phyloP scores from a whole-genome alignment of 2,797 vertebrate genomes.

The Anniella stebbinsi region DNA sequence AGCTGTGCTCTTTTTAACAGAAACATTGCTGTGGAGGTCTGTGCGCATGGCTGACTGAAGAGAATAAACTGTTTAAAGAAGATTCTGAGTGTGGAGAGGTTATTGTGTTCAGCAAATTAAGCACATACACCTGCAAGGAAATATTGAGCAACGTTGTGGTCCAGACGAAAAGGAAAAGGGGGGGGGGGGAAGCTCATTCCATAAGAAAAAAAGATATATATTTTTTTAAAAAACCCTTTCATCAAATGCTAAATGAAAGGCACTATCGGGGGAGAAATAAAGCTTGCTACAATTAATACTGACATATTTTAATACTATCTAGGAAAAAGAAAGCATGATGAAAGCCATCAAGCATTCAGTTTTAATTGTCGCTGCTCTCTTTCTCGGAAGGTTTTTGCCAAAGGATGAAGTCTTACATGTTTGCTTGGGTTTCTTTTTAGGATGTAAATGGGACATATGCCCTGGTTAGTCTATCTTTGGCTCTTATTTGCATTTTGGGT shows the following conservation, averaged over 20 bases:
- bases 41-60: slow-evolving; percentile 20
- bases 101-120: rapidly evolving
- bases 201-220: background rate
- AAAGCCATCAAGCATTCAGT: background rate
- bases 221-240: slow-evolving; percentile 14
- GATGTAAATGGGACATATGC: background rate
- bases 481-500: background rate
- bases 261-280: background rate
- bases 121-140: background rate
- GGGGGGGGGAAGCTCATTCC: background rate
- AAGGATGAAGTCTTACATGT: rapidly evolving
- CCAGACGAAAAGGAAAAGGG: background rate
- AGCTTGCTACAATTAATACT: background rate
- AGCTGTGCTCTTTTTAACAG: background rate
- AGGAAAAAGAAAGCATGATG: background rate
- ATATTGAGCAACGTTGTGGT: background rate
- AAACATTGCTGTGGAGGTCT: slow-evolving; percentile 17
- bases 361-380: slow-evolving; percentile 1
- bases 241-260: background rate
- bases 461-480: background rate
- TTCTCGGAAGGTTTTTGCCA: slow-evolving; percentile 18
- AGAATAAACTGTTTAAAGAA: background rate
- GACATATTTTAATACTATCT: background rate
- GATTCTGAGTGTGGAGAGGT: background rate
- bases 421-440: background rate